phyloP scores from a whole-genome alignment of 2,113 vertebrate species.

The Charadrius vociferus region DNA sequence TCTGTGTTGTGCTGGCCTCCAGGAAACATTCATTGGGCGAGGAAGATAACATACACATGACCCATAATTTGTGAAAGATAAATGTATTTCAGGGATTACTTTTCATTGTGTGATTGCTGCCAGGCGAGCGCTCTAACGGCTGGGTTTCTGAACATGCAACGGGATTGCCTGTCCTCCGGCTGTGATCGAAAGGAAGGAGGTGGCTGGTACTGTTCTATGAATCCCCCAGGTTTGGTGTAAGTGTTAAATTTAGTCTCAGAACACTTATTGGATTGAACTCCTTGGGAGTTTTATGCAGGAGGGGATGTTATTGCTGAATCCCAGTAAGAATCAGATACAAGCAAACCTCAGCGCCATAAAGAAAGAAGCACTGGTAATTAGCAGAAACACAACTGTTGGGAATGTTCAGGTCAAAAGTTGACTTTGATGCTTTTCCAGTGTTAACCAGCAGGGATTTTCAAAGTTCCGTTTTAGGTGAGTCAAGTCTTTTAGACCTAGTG shows the following conservation, averaged over 20 bases:
- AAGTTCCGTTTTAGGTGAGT: not conserved
- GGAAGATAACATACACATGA: not conserved
- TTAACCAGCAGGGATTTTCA: not conserved
- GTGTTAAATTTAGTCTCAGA: not conserved
- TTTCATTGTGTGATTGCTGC: not conserved
- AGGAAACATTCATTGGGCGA: not conserved
- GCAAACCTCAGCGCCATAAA: not conserved
- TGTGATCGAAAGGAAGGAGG: not conserved
- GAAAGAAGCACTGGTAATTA: not conserved
- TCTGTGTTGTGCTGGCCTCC: not conserved
- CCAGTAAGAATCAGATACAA: not conserved
- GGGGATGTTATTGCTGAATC: not conserved
- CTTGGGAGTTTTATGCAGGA: not conserved
- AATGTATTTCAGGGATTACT: not conserved
- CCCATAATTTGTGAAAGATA: not conserved
- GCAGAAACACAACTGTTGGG: not conserved
- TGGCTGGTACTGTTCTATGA: not conserved
- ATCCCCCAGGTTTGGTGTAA: not conserved
- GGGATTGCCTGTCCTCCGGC: not conserved
- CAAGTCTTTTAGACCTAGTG: not conserved
- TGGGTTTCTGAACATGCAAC: not conserved
- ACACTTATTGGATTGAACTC: not conserved
- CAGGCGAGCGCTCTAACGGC: accelerated
- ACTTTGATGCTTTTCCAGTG: not conserved
- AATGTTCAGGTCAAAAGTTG: not conserved